phyloP scores from a whole-genome alignment of 2,113 vertebrate species.

The Opisthocomus hoazin region DNA sequence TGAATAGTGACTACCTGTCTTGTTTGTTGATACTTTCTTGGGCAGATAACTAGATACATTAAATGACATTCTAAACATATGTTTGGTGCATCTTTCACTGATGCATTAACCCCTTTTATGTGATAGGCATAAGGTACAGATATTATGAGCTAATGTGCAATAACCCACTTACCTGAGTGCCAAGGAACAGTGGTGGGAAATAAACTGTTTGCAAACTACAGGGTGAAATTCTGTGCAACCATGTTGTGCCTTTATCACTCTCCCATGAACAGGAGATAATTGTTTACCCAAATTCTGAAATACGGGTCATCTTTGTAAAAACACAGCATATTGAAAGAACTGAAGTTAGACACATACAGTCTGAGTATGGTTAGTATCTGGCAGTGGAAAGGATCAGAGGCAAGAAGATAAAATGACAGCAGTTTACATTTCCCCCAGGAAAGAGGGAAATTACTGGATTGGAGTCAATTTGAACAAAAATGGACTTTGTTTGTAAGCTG shows the following conservation, averaged over 20 bases:
- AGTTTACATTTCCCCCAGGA: background rate
- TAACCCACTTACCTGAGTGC: background rate
- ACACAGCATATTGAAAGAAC: background rate
- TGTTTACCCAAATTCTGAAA: background rate
- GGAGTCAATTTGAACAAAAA: background rate
- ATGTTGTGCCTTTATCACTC: background rate
- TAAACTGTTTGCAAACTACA: background rate
- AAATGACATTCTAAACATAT: conserved; percentile 58
- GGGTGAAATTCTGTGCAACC: background rate
- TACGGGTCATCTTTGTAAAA: background rate
- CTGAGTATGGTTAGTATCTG: background rate
- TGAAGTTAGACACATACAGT: background rate
- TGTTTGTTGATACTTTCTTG: conserved; percentile 53
- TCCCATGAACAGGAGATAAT: background rate
- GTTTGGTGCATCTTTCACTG: background rate
- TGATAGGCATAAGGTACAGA: background rate
- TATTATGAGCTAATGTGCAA: background rate
- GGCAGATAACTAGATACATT: conserved; percentile 38
- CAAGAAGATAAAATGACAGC: background rate
- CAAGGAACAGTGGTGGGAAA: background rate
- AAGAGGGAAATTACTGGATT: background rate
- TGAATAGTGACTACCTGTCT: conserved; percentile 67
- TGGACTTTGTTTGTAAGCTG: background rate
- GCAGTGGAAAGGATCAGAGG: background rate
- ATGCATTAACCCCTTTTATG: background rate